Conservation (phyloP, 2,797 vertebrate species). For the Megaceryle alcyon region DNA sequence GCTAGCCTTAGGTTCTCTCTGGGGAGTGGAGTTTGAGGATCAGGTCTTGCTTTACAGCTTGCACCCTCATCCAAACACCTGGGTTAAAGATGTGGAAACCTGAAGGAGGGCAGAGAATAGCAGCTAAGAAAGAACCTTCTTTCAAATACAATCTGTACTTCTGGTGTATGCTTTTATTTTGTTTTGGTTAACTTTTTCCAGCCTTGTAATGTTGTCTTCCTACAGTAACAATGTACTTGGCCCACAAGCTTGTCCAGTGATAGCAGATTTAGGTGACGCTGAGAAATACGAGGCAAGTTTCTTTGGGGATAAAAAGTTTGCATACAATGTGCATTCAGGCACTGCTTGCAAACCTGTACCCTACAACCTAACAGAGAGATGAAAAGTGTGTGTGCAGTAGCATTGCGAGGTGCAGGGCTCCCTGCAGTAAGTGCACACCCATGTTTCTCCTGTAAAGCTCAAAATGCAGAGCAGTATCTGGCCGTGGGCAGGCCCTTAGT, state of each 20-base stretch:
- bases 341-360: background rate
- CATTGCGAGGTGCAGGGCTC: background rate
- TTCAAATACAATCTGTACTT: background rate
- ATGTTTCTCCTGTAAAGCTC: background rate
- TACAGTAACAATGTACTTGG: background rate
- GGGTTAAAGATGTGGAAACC: background rate
- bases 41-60: background rate
- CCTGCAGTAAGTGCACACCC: accelerated
- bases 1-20: background rate
- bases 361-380: background rate
- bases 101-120: background rate
- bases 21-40: background rate
- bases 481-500: background rate
- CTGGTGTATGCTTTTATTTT: background rate
- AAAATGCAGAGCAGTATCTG: background rate
- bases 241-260: background rate
- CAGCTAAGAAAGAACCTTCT: background rate
- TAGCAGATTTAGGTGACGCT: background rate
- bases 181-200: background rate
- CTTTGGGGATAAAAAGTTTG: background rate
- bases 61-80: background rate
- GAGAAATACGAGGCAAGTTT: background rate
- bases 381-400: background rate
- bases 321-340: background rate
- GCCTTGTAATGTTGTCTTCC: background rate